Conservation (phyloP, 1,140 invertebrate genomes). For the Steinernema feltiae region DNA sequence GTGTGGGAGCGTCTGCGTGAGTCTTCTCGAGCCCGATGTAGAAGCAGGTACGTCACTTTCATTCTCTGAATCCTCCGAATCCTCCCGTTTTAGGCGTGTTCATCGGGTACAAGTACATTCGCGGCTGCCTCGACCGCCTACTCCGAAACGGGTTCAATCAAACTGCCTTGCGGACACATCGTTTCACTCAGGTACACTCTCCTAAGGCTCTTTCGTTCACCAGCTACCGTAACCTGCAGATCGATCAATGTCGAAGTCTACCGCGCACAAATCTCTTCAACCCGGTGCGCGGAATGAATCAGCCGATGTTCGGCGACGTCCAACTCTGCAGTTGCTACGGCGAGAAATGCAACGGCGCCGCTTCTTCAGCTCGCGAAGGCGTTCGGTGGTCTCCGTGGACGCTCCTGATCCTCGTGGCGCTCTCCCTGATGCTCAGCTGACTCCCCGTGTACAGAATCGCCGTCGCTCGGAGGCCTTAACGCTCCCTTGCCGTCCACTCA, state of each 20-base stretch:
- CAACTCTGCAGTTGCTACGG: conserved; percentile 31
- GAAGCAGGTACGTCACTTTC: conserved; percentile 45
- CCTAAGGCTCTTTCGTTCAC: background rate
- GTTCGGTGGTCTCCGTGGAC: background rate
- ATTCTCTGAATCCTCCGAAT: background rate
- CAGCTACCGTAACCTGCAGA: conserved; percentile 30
- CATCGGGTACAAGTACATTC: conserved; percentile 55
- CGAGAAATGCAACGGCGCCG: conserved; percentile 20
- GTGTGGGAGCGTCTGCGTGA: conserved; percentile 49
- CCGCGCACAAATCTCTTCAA: conserved; percentile 49
- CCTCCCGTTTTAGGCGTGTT: conserved; percentile 46
- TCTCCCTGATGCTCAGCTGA: background rate
- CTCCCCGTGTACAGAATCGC: too few species aligned
- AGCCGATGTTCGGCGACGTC: conserved; percentile 29
- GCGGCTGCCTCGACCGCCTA: conserved; percentile 49
- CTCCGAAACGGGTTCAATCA: conserved; percentile 51
- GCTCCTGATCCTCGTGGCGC: background rate
- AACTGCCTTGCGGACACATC: conserved; percentile 50
- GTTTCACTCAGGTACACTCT: conserved; percentile 45
- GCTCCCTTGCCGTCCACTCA: background rate
- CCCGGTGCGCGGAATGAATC: conserved; percentile 27
- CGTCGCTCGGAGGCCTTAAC: background rate
- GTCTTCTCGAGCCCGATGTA: conserved; percentile 48
- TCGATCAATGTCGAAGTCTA: conserved; percentile 46
- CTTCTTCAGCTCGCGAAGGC: background rate